These are phyloP conservation scores for Drosophila chauvacae DNA, from an alignment of 1,140 invertebrate genomes.

Conservation along the genomic window DNA sequence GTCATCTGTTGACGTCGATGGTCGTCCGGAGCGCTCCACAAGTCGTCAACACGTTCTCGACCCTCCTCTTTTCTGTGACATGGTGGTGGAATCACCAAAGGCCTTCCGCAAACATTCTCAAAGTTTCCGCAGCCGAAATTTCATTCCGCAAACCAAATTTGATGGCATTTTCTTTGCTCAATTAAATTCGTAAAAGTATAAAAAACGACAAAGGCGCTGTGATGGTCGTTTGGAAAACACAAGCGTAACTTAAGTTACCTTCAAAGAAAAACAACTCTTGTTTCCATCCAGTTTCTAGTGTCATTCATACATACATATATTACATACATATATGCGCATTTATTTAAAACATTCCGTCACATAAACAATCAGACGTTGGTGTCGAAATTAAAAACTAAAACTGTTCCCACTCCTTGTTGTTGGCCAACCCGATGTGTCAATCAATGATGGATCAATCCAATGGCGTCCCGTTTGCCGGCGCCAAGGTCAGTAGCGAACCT, in stretches of 20 bases:
- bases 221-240: background rate
- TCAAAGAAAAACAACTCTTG: background rate
- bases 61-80: no score
- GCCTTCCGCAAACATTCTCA: no score
- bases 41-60: no score
- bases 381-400: slow-evolving; percentile 47
- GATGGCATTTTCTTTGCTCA: no score
- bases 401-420: slow-evolving; percentile 32
- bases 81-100: no score
- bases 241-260: background rate
- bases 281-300: background rate
- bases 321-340: slow-evolving; percentile 80
- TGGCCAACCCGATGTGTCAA: slow-evolving; percentile 8
- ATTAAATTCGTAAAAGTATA: no score
- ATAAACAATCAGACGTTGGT: slow-evolving; percentile 53
- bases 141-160: no score
- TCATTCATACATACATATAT: slow-evolving; percentile 72
- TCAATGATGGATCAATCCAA: slow-evolving; percentile 8
- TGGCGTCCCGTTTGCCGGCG: slow-evolving; percentile 7
- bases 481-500: slow-evolving; percentile 38
- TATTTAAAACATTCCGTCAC: slow-evolving; percentile 70
- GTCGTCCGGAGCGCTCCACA: no score
- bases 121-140: no score
- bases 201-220: no score
- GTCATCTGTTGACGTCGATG: no score